Percentiles rank a stretch among this genome's conserved stretches.
Conservation (phyloP, 2,113 vertebrate species). For the Ranitomeya imitator region DNA sequence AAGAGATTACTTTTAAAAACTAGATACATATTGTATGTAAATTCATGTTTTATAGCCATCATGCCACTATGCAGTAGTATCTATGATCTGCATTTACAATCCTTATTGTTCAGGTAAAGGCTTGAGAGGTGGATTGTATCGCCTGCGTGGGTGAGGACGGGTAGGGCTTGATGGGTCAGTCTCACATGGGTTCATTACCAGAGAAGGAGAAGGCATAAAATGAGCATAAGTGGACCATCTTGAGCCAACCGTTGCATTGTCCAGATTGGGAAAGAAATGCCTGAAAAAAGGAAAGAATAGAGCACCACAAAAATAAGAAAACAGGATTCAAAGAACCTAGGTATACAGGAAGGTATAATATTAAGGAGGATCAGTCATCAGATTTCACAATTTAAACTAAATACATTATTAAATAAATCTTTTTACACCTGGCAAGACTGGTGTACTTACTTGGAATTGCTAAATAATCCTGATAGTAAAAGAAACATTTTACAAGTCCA, state of each 20-base stretch:
- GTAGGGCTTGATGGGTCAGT: slow-evolving; percentile 79
- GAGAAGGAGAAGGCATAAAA: slow-evolving; percentile 88
- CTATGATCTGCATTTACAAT: slow-evolving; percentile 69
- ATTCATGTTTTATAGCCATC: background rate
- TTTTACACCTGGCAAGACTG: too few relatives aligned
- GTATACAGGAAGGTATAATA: background rate
- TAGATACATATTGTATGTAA: background rate
- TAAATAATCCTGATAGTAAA: too few relatives aligned
- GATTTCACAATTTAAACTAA: too few relatives aligned
- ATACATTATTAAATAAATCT: too few relatives aligned
- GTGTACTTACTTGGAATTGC: too few relatives aligned
- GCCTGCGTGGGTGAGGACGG: slow-evolving; percentile 80
- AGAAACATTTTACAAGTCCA: too few relatives aligned
- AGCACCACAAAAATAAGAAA: slow-evolving; percentile 48
- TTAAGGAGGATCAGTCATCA: background rate
- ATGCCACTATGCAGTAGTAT: background rate
- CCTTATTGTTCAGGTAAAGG: slow-evolving; percentile 81
- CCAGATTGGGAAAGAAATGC: slow-evolving; percentile 94
- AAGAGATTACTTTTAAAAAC: background rate
- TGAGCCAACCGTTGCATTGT: slow-evolving; percentile 86
- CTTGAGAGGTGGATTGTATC: slow-evolving; percentile 78
- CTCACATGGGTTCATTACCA: slow-evolving; percentile 87
- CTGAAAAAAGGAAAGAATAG: slow-evolving; percentile 83
- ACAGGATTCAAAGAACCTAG: background rate
- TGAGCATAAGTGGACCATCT: slow-evolving; percentile 87